These are phyloP conservation scores for Picus viridis DNA, from an alignment of 2,797 vertebrate species.

Conservation along the genomic window DNA sequence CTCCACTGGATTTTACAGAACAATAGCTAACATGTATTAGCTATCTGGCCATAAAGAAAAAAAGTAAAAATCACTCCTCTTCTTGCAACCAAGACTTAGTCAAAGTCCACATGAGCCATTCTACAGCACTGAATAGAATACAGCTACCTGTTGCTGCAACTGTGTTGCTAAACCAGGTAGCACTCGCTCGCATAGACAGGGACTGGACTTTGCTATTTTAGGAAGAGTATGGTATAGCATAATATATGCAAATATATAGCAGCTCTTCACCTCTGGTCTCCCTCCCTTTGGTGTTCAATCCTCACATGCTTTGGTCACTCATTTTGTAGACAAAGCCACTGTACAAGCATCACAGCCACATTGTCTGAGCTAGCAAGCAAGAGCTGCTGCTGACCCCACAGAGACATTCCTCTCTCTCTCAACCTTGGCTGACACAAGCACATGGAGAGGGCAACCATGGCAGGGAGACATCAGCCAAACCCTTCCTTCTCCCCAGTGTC, in stretches of 20 bases:
- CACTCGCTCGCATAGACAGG: background rate
- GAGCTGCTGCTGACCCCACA: background rate
- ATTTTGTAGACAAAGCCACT: background rate
- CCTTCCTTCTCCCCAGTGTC: background rate
- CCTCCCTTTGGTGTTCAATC: background rate
- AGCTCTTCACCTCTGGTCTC: background rate
- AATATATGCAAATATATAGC: background rate
- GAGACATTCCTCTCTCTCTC: background rate
- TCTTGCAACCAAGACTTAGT: background rate
- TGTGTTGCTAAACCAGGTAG: background rate
- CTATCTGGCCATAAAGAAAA: background rate
- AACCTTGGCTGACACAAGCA: background rate
- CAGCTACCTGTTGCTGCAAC: background rate
- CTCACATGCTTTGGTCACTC: fast-evolving
- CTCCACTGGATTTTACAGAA: background rate
- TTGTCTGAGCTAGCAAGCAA: fast-evolving
- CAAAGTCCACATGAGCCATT: background rate
- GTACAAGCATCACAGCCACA: fast-evolving
- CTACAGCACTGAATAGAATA: background rate
- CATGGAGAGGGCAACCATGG: background rate
- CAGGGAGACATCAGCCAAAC: background rate
- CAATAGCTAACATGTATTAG: background rate
- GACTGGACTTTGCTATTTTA: background rate
- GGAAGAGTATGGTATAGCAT: background rate
- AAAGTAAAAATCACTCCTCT: background rate